Base-by-base conservation (phyloP, 1,140 invertebrate genomes). In the Lepidurus arcticus region DNA sequence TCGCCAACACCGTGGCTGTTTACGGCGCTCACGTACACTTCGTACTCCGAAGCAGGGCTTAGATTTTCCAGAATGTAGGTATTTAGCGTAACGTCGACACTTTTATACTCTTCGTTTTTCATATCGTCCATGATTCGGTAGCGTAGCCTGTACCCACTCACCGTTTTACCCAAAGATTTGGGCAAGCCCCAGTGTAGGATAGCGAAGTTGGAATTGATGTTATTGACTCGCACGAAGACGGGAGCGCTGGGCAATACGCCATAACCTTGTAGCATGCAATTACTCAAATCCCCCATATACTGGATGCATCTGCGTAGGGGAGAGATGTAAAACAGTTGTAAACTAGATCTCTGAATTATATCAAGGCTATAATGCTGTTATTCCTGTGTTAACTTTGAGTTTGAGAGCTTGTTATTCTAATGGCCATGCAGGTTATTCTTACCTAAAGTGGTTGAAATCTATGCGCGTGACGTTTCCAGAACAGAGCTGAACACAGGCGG, bases 361-460 rank as follows among this genome's bases (percentile, higher is more conserved):
- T 7, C 53, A 16, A 21, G 21, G 75, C 24, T n/a, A 75, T n/a
- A 75, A 26, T n/a, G 75, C n/a, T 77, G 34, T 34, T n/a, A n/a
- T 75, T 75, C 16, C n/a, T 73, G 65, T 24, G 34, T 77, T 73
- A 75, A 16, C 34, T 44, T 45, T 16, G 13, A 45, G 44, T 21
- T 77, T 65, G 44, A 16, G n/a, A 44, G 24, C 34, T 10, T 77
- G 24, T 42, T 42, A 21, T 43, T 11, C 1, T n/a, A 16, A 42
- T 13, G 43, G 1, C 7, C 16, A 3, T 16, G 21, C 16, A 11
- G 42, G 10, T 43, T 78, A 65, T 78, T 87, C 88, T 89, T 83
- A 93, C 91, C 91, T 92, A 84, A 93, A 93, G 79, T 92, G 89
- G 82, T 90, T 91, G 83, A 91, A 94, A 82, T 93, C 91, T 78